Percentiles rank a stretch among this genome's conserved stretches.
Evolutionary conservation across 2,888 invertebrate genomes (phyloP).

Genomic region (Aphelenchoides bicaudatus): DNA sequence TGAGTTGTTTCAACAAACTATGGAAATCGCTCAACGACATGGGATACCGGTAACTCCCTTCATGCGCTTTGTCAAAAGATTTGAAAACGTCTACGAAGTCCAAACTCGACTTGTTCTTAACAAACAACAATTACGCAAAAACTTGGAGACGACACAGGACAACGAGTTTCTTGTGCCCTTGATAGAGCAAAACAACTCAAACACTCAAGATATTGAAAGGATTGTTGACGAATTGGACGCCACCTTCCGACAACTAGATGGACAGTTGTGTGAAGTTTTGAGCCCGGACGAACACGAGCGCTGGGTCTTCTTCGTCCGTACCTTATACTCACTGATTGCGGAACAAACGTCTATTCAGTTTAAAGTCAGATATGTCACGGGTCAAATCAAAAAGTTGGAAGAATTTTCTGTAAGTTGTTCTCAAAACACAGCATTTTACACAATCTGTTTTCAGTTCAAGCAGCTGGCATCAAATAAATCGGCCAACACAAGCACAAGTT

Average conservation of each 20-base stretch:
- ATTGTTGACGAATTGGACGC: constrained; percentile 14
- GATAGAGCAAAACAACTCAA: constrained; percentile 7
- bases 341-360: constrained; percentile 17
- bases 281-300: constrained; percentile 11
- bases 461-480: not conserved
- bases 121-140: constrained; percentile 1
- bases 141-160: constrained; percentile 2
- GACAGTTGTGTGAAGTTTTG: constrained; percentile 4
- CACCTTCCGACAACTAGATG: constrained; percentile 13
- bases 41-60: constrained; percentile 15
- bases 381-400: constrained; percentile 20
- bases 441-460: constrained; percentile 9
- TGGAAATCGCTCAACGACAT: constrained; percentile 13
- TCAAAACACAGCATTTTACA: not conserved
- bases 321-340: constrained; percentile 16
- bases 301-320: constrained; percentile 20
- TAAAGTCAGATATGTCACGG: constrained; percentile 13
- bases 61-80: constrained; percentile 15
- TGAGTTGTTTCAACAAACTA: constrained; percentile 18
- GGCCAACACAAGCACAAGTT: constrained; percentile 4
- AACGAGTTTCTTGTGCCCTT: constrained; percentile 14
- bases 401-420: constrained; percentile 9
- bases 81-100: constrained; percentile 19
- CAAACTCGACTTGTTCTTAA: constrained; percentile 16
- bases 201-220: constrained; percentile 13